A percentile compares a stretch with the other conserved stretches of the same genome.
Evolutionary conservation across 2,113 vertebrate species (phyloP).

Genomic region (Empidonax alnorum): DNA sequence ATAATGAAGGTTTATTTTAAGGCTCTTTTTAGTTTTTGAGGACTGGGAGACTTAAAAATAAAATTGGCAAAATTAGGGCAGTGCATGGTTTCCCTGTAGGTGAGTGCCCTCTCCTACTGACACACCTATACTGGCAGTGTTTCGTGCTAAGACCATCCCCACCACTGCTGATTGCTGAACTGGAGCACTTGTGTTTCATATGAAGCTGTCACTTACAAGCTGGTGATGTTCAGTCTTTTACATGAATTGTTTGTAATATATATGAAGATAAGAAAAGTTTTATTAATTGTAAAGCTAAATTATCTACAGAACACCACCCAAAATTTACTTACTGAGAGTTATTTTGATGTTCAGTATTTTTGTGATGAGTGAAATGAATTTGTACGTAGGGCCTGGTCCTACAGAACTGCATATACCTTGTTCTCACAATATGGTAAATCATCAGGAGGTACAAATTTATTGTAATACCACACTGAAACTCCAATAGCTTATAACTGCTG

Average conservation of each 20-base stretch:
- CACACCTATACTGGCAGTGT: neutral
- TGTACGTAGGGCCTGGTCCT: neutral
- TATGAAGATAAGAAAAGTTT: neutral
- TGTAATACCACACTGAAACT: neutral
- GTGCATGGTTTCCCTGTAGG: rapidly evolving
- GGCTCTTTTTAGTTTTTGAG: neutral
- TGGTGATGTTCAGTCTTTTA: neutral
- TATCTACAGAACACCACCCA: neutral
- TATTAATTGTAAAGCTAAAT: neutral
- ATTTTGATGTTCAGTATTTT: neutral
- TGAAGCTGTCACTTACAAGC: neutral
- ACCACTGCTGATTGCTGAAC: neutral
- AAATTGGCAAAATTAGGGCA: neutral
- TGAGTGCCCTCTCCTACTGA: neutral
- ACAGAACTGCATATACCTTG: rapidly evolving
- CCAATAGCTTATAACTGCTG: neutral
- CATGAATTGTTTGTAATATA: neutral
- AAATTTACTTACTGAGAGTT: neutral
- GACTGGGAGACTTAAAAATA: neutral
- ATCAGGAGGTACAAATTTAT: neutral
- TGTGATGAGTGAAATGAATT: neutral
- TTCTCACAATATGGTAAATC: neutral
- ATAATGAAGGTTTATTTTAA: neutral
- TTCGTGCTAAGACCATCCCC: neutral
- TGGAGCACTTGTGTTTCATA: rapidly evolving